Evolutionary conservation across 2,113 vertebrate genomes (phyloP).

Genomic region (Cacatua alba): DNA sequence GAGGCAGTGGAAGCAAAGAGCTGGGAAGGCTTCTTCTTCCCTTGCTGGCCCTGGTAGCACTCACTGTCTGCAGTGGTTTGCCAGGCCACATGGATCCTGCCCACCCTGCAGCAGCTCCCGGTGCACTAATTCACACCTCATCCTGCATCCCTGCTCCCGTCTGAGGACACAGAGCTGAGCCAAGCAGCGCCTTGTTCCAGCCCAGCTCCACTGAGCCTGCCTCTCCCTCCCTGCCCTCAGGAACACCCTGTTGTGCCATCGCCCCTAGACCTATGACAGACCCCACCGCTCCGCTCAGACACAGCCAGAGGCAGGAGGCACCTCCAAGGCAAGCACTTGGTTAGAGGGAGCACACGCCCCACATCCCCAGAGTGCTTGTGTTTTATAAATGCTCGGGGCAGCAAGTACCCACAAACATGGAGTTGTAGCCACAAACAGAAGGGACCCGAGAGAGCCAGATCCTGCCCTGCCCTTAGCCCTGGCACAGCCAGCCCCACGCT

Average conservation of each 20-base stretch:
- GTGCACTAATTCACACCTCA: neutral
- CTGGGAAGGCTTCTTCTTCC: neutral
- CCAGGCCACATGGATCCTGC: rapidly evolving
- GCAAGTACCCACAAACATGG: neutral
- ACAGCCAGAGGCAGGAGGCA: rapidly evolving
- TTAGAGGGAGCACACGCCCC: rapidly evolving
- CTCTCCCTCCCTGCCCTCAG: rapidly evolving
- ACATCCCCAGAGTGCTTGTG: rapidly evolving
- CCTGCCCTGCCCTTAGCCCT: neutral
- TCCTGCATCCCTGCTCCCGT: rapidly evolving
- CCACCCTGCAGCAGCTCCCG: neutral
- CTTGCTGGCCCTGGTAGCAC: rapidly evolving
- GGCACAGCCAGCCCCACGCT: neutral
- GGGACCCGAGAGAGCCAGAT: neutral
- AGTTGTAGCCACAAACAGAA: neutral
- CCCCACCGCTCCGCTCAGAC: rapidly evolving
- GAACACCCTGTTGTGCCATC: neutral
- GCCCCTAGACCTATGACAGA: rapidly evolving
- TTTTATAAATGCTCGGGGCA: rapidly evolving
- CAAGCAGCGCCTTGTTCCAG: neutral
- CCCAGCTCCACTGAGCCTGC: neutral
- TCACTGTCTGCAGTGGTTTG: neutral
- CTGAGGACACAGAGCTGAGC: neutral
- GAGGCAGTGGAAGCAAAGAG: neutral
- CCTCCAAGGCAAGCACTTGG: rapidly evolving